Percentiles rank a stretch among this genome's conserved stretches.
Evolutionary conservation across 1,140 invertebrate species (phyloP).

Genomic region (Pseudomyrmex concolor): DNA sequence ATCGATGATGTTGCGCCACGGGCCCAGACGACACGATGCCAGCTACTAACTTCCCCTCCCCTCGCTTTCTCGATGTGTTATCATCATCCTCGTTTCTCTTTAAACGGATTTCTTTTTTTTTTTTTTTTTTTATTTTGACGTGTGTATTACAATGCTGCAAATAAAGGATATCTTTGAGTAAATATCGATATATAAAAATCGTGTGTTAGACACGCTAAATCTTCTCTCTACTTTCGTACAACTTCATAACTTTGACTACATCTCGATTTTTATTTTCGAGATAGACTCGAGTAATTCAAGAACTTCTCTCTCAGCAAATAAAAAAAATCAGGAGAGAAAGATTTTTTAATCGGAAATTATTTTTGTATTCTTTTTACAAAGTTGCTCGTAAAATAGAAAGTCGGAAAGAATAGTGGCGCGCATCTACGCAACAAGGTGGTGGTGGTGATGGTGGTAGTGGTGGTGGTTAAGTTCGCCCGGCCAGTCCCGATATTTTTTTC

Average conservation of each 20-base stretch:
- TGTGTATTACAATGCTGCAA: neutral
- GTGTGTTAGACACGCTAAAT: neutral
- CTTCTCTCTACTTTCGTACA: neutral
- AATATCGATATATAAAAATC: neutral
- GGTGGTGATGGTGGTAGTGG: neutral
- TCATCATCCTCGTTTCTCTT: conserved; percentile 47
- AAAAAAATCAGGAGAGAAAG: neutral
- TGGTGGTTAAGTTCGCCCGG: neutral
- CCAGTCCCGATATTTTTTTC: conserved; percentile 44
- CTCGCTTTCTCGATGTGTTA: conserved; percentile 42
- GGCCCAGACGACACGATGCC: conserved; percentile 56
- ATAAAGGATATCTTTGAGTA: neutral
- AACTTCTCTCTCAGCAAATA: neutral
- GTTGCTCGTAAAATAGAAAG: neutral
- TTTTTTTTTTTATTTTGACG: conserved; percentile 16
- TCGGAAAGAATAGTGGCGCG: neutral
- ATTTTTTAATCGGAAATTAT: neutral
- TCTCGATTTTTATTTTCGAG: neutral
- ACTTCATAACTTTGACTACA: too few relatives aligned
- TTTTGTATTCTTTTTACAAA: neutral
- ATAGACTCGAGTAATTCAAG: neutral
- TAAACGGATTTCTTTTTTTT: conserved; percentile 19
- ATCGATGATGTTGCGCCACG: conserved; percentile 63
- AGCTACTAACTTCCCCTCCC: conserved; percentile 48
- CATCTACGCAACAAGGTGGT: conserved; percentile 36